These are phyloP conservation scores for Telmatochromis brichardi DNA, from an alignment of 2,113 vertebrate genomes.

Conservation along the genomic window DNA sequence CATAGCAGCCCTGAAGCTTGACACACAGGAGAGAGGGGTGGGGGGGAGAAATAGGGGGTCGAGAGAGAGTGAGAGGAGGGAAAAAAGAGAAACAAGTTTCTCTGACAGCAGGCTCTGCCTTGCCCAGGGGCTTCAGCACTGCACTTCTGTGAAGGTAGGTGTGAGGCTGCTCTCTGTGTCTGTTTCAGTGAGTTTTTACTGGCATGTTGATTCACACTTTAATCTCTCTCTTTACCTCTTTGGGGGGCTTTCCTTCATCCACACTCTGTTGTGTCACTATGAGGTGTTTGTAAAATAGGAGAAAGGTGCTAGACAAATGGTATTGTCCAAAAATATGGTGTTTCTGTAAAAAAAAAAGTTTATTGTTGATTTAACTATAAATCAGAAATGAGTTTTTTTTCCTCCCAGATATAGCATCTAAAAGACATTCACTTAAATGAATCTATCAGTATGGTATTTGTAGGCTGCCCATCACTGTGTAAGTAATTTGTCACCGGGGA, in stretches of 20 bases:
- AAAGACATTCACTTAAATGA: neutral
- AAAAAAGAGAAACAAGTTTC: constrained; percentile 5
- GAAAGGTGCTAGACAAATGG: neutral
- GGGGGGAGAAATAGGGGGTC: neutral
- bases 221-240: neutral
- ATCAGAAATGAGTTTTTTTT: accelerated
- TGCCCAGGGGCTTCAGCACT: constrained; percentile 55
- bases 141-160: constrained; percentile 68
- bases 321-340: neutral
- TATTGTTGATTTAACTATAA: neutral
- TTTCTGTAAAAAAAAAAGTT: neutral
- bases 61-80: neutral
- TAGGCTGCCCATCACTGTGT: neutral
- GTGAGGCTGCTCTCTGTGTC: constrained; percentile 22
- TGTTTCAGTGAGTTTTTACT: neutral
- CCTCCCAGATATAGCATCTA: neutral
- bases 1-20: constrained; percentile 38
- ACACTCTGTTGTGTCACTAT: neutral
- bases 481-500: neutral
- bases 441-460: neutral
- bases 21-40: neutral
- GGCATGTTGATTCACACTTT: neutral
- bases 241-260: neutral
- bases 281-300: neutral
- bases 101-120: constrained; percentile 43